Conservation (phyloP, 2,113 vertebrate genomes). For the Hipposideros armiger region DNA sequence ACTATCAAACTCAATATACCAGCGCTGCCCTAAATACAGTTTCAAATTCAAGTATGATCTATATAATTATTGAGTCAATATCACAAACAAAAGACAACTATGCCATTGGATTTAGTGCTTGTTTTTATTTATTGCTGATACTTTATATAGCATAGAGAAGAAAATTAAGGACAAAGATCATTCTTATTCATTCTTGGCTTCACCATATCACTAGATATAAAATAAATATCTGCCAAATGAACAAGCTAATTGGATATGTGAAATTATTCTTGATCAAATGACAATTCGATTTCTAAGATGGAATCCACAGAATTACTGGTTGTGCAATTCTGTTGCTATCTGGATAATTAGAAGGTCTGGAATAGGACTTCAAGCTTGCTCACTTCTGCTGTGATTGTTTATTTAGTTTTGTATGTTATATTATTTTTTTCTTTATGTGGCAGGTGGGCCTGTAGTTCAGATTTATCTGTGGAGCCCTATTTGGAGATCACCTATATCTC, state of each 20-base stretch:
- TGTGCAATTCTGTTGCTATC: neutral
- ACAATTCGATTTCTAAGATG: neutral
- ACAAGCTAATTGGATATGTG: neutral
- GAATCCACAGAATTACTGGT: neutral
- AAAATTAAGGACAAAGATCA: neutral
- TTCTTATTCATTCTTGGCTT: neutral
- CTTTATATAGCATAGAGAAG: neutral
- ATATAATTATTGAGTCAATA: neutral
- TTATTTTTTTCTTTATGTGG: neutral
- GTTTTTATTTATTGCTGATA: neutral
- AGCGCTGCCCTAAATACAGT: neutral
- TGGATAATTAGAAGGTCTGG: neutral
- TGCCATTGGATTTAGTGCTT: neutral
- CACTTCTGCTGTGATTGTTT: neutral
- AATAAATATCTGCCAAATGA: neutral
- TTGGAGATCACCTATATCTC: neutral
- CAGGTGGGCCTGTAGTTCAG: neutral
- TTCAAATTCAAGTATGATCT: neutral
- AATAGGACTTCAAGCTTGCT: neutral
- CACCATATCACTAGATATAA: neutral
- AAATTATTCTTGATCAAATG: slow-evolving; percentile 4
- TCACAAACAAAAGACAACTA: neutral
- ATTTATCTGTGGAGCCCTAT: neutral
- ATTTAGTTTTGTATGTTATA: neutral
- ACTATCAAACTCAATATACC: neutral